Base-by-base conservation (phyloP, 2,797 vertebrate genomes). In the Cynopterus sphinx region DNA sequence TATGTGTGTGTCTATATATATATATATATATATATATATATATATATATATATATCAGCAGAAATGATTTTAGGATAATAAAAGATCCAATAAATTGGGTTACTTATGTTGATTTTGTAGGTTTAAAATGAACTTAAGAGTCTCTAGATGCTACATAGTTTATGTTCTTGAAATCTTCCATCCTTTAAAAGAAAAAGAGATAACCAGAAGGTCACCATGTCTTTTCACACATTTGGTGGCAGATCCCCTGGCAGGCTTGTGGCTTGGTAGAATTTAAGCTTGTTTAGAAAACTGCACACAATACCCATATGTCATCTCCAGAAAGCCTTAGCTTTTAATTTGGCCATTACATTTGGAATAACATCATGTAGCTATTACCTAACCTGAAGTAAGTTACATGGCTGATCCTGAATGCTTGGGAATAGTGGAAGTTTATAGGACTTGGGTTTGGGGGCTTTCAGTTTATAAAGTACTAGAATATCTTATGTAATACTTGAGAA, bases 151-250 rank as follows among this genome's bases (percentile, higher is more conserved):
- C 33, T 59, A 55, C 61, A 26, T n/a, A 70, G 74, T 28, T 73
- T 28, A 89, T 90, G 22, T 67, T 75, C 26, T 89, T 89, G 22
- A 90, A 89, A 28, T 82, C 81, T 91, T 93, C 26, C n/a, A 21
- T 78, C 6, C 39, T 95, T 74, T 9, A 12, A 3, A 77, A 78
- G 49, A n/a, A 78, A 81, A 12, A 12, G 31, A 43, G 4, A 46
- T 49, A 16, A 55, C 11, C 51, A 33, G 28, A 71, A 79, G 41
- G 53, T 61, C 59, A 28, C 2, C 5, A 5, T 17, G 28, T 87
- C 22, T 68, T 79, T 17, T 9, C 10, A 70, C 24, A 87, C 82
- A 22, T 65, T 11, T 71, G 53, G 67, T 43, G 39, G 9, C 3
- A 22, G 49, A 82, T 59, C 16, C 39, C 43, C 51, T n/a, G 31